A percentile compares a stretch with the other conserved stretches of the same genome.
These are phyloP conservation scores for Conchocele bisecta DNA, from an alignment of 2,888 invertebrate genomes.

Conservation along the genomic window DNA sequence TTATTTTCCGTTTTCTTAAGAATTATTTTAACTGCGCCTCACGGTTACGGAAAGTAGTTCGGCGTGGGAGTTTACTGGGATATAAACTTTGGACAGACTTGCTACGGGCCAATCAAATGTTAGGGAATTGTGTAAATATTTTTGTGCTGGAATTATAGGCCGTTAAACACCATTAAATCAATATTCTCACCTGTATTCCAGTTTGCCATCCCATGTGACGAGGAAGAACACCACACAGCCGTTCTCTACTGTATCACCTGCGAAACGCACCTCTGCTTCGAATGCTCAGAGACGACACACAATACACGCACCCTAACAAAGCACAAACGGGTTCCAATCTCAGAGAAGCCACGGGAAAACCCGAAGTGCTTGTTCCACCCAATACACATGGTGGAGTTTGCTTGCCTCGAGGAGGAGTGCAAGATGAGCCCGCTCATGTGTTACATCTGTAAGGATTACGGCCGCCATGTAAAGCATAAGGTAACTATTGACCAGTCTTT, in stretches of 20 bases:
- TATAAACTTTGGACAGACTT: too few species aligned
- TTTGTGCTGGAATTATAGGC: too few species aligned
- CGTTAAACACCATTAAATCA: too few species aligned
- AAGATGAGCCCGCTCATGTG: slow-evolving; percentile 85
- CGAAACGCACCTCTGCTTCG: slow-evolving; percentile 85
- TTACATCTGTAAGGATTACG: slow-evolving; percentile 86
- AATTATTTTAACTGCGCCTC: too few species aligned
- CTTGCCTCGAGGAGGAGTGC: slow-evolving; percentile 85
- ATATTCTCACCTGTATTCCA: too few species aligned
- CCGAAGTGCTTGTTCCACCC: slow-evolving; percentile 85
- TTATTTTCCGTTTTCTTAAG: too few species aligned
- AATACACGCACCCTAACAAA: slow-evolving; percentile 84
- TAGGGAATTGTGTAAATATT: too few species aligned
- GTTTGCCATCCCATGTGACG: slow-evolving; percentile 84
- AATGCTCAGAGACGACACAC: slow-evolving; percentile 85
- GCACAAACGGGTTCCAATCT: slow-evolving; percentile 85
- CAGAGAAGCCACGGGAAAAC: slow-evolving; percentile 85
- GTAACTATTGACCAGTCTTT: too few species aligned
- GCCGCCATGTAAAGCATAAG: slow-evolving; percentile 85
- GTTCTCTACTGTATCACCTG: slow-evolving; percentile 86
- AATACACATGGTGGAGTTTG: slow-evolving; percentile 85
- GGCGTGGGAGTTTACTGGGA: too few species aligned
- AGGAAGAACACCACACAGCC: slow-evolving; percentile 85
- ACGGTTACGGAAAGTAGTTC: too few species aligned
- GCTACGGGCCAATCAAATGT: too few species aligned